phyloP scores from a whole-genome alignment of 2,797 vertebrate species.

The Selene dorsalis region DNA sequence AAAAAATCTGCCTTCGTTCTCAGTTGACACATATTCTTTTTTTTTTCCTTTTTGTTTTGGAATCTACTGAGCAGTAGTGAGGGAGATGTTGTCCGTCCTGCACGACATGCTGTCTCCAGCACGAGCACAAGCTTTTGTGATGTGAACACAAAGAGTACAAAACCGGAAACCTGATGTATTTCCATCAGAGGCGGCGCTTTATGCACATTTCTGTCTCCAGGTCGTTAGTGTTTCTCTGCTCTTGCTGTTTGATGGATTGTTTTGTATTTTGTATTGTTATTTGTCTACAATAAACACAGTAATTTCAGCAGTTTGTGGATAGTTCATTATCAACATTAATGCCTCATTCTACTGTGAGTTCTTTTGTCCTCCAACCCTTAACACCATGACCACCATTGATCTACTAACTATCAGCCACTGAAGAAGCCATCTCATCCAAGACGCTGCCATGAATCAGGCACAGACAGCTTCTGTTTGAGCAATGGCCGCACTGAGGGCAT shows the following conservation, averaged over 20 bases:
- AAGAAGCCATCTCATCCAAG: constrained; percentile 34
- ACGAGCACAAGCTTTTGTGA: constrained; percentile 62
- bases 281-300: constrained; percentile 72
- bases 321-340: constrained; percentile 29
- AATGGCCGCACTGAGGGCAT: constrained; percentile 37
- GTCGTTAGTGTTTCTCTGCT: constrained; percentile 53
- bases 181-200: constrained; percentile 33
- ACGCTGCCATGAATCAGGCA: constrained; percentile 58
- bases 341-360: neutral
- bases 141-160: constrained; percentile 43
- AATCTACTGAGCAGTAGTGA: constrained; percentile 29
- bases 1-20: constrained; percentile 30
- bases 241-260: constrained; percentile 68
- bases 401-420: constrained; percentile 20
- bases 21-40: constrained; percentile 17
- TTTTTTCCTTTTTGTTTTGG: constrained; percentile 14
- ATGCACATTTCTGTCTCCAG: constrained; percentile 45
- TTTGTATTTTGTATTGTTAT: constrained; percentile 81
- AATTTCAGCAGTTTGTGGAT: constrained; percentile 22
- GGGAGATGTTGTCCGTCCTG: constrained; percentile 46
- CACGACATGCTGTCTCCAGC: constrained; percentile 42
- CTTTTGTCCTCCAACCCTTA: constrained; percentile 3
- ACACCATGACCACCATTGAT: constrained; percentile 29
- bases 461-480: constrained; percentile 47
- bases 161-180: constrained; percentile 23